Percentiles rank a stretch among this genome's conserved stretches.
Conservation (phyloP, 2,797 vertebrate species). For the Sciurus vulgaris region DNA sequence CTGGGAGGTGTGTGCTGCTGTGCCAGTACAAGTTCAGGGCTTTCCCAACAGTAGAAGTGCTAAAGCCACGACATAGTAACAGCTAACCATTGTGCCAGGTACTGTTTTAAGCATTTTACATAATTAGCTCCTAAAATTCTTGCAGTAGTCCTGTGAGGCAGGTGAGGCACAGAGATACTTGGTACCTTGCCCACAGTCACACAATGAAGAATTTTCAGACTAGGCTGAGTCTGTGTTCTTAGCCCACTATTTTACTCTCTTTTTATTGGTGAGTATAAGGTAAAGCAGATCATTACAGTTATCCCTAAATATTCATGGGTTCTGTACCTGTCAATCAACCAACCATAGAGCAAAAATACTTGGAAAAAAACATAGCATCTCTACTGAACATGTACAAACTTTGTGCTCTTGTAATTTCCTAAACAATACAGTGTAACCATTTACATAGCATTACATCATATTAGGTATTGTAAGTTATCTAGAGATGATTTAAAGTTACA, state of each 20-base stretch:
- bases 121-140: slow-evolving; percentile 28
- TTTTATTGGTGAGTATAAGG: background rate
- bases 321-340: background rate
- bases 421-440: background rate
- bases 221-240: background rate
- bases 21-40: background rate
- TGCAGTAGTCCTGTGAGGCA: background rate
- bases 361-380: background rate
- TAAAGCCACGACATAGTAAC: background rate
- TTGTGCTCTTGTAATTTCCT: background rate
- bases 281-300: background rate
- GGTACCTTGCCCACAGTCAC: background rate
- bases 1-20: no score
- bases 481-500: background rate
- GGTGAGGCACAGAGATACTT: background rate
- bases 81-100: background rate
- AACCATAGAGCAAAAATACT: background rate
- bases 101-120: background rate
- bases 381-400: background rate
- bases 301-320: no score
- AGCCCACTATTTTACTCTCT: background rate
- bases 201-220: background rate
- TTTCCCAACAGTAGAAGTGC: background rate
- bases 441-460: background rate
- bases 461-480: background rate